These are phyloP conservation scores for Cryptoprocta ferox DNA, from an alignment of 2,797 vertebrate species.

Conservation along the genomic window DNA sequence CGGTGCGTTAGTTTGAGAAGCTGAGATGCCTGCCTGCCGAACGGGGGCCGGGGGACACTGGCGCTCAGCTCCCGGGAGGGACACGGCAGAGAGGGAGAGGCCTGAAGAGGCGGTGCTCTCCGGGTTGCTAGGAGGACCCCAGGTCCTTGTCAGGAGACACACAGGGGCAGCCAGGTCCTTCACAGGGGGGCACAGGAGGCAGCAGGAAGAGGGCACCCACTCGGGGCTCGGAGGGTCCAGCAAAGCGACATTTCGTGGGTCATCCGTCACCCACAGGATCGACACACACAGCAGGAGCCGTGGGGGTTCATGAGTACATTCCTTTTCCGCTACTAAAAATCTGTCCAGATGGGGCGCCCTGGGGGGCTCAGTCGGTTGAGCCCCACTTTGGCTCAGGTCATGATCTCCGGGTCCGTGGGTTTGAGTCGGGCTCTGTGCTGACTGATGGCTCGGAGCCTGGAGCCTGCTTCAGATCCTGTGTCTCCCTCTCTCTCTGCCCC, in stretches of 20 bases:
- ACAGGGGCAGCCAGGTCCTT: not conserved
- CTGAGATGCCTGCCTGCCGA: not conserved
- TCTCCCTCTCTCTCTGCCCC: too few relatives aligned
- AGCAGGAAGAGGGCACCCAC: too few relatives aligned
- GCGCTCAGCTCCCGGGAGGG: rapidly evolving
- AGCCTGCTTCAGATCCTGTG: too few relatives aligned
- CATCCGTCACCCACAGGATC: rapidly evolving
- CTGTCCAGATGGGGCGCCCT: not conserved
- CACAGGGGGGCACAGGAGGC: not conserved
- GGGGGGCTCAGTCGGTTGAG: too few relatives aligned
- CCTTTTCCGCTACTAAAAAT: not conserved
- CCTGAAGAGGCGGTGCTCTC: rapidly evolving
- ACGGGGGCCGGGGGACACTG: rapidly evolving
- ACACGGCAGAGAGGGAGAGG: not conserved
- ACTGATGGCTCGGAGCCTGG: too few relatives aligned
- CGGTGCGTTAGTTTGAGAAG: not conserved
- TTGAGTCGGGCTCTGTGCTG: too few relatives aligned
- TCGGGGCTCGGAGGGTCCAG: rapidly evolving
- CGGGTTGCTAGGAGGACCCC: rapidly evolving
- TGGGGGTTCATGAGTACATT: rapidly evolving
- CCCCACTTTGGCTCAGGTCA: too few relatives aligned
- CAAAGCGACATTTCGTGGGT: rapidly evolving
- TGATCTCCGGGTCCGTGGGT: too few relatives aligned
- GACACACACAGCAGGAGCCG: rapidly evolving
- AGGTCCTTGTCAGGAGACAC: too few relatives aligned